Conservation (phyloP, 2,113 vertebrate species). For the Alces alces region DNA sequence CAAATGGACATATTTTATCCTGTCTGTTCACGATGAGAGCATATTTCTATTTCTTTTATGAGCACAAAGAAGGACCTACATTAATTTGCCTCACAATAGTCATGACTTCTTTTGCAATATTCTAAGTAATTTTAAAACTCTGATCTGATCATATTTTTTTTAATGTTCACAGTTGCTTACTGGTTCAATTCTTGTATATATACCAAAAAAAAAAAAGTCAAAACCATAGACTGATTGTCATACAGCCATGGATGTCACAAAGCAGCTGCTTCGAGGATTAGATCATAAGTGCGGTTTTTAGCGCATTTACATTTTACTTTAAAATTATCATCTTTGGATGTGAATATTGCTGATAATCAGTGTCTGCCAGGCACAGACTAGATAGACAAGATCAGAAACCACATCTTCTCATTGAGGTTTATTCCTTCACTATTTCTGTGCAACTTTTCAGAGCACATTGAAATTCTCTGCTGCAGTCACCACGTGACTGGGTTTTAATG, state of each 20-base stretch:
- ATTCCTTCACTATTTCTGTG: constrained; percentile 26
- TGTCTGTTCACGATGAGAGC: constrained; percentile 46
- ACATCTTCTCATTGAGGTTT: constrained; percentile 12
- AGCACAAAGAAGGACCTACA: constrained; percentile 44
- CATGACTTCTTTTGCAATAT: constrained; percentile 42
- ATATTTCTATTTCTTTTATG: constrained; percentile 52
- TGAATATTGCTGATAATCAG: constrained; percentile 39
- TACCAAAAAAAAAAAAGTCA: background rate
- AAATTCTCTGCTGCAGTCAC: constrained; percentile 48
- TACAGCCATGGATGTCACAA: background rate
- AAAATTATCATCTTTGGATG: constrained; percentile 30
- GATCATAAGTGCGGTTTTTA: background rate
- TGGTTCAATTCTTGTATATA: background rate
- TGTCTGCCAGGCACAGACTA: constrained; percentile 8
- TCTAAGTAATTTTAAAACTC: constrained; percentile 47
- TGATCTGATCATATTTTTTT: background rate
- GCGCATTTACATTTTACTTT: constrained; percentile 26
- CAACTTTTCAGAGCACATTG: constrained; percentile 40
- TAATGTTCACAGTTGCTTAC: background rate
- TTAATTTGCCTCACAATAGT: constrained; percentile 57
- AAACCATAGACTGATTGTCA: background rate
- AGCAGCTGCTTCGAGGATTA: background rate
- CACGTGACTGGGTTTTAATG: constrained; percentile 48
- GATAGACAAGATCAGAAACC: constrained; percentile 32
- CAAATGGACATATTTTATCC: constrained; percentile 57